phyloP scores from a whole-genome alignment of 2,113 vertebrate genomes.

The Elaphurus davidianus region DNA sequence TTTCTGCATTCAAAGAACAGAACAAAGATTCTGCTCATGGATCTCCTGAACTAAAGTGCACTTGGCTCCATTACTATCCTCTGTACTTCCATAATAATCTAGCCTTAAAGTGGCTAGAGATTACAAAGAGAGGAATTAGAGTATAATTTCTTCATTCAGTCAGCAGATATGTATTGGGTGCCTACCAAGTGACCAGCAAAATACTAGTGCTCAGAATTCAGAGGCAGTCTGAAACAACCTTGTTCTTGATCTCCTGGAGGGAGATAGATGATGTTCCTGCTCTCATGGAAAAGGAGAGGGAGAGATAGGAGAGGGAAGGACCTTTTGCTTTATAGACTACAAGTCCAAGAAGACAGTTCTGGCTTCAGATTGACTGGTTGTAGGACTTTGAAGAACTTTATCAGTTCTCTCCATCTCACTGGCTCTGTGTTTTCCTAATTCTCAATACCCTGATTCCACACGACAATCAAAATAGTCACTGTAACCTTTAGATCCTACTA shows the following conservation, averaged over 20 bases:
- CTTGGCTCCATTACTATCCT: not conserved
- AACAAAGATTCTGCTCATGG: not conserved
- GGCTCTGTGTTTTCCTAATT: not conserved
- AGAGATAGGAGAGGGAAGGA: not conserved
- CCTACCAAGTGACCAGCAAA: not conserved
- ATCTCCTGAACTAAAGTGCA: not conserved
- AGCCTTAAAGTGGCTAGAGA: not conserved
- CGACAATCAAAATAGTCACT: not conserved
- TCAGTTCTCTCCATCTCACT: not conserved
- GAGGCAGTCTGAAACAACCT: not conserved
- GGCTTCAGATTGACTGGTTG: not conserved
- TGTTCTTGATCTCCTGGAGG: not conserved
- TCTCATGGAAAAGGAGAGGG: not conserved
- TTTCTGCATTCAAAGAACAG: not conserved
- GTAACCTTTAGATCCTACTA: not conserved
- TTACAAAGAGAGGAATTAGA: not conserved
- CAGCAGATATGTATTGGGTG: not conserved
- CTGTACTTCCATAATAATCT: not conserved
- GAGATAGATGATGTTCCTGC: not conserved
- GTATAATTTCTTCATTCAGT: not conserved
- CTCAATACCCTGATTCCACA: not conserved
- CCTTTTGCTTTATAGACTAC: not conserved
- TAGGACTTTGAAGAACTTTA: not conserved
- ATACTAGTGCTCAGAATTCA: not conserved
- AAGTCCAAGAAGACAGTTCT: not conserved